Conservation (phyloP, 2,888 invertebrate genomes). For the Acleris laterana region DNA sequence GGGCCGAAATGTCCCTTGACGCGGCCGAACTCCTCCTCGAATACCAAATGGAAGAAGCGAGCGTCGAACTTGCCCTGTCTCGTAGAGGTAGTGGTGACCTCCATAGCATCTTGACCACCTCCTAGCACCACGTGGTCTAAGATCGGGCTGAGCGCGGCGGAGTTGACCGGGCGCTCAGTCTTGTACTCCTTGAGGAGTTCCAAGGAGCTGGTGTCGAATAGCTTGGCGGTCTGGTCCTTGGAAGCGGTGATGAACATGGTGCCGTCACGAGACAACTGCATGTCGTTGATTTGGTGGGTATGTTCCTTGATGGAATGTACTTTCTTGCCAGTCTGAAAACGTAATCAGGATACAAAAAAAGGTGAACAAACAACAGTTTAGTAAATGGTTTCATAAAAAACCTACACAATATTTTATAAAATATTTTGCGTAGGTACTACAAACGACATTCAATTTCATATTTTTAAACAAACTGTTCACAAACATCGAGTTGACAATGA, state of each 20-base stretch:
- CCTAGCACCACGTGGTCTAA: slow-evolving; percentile 98
- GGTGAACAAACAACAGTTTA: no score
- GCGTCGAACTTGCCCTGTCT: slow-evolving; percentile 98
- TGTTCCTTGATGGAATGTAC: slow-evolving; percentile 92
- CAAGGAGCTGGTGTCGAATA: slow-evolving; percentile 95
- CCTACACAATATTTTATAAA: no score
- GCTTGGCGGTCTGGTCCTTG: slow-evolving; percentile 97
- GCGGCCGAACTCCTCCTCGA: slow-evolving; percentile 98
- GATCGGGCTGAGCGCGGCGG: slow-evolving; percentile 98
- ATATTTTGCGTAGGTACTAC: no score
- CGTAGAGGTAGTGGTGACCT: slow-evolving; percentile 97
- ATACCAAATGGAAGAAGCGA: slow-evolving; percentile 96
- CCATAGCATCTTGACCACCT: slow-evolving; percentile 99
- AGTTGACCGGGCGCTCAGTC: slow-evolving; percentile 99
- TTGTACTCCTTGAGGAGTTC: slow-evolving; percentile 97
- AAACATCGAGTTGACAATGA: no score
- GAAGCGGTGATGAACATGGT: slow-evolving; percentile 99
- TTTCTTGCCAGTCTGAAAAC: slow-evolving; percentile 91
- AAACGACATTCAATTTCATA: no score
- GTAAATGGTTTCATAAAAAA: no score
- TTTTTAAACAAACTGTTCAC: no score
- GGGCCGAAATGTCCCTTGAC: slow-evolving; percentile 99
- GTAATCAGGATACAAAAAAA: slow-evolving; percentile 15
- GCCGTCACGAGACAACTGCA: slow-evolving; percentile 96
- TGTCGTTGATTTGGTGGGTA: slow-evolving; percentile 94